Conservation (phyloP, 2,113 vertebrate genomes). For the Lophius piscatorius region DNA sequence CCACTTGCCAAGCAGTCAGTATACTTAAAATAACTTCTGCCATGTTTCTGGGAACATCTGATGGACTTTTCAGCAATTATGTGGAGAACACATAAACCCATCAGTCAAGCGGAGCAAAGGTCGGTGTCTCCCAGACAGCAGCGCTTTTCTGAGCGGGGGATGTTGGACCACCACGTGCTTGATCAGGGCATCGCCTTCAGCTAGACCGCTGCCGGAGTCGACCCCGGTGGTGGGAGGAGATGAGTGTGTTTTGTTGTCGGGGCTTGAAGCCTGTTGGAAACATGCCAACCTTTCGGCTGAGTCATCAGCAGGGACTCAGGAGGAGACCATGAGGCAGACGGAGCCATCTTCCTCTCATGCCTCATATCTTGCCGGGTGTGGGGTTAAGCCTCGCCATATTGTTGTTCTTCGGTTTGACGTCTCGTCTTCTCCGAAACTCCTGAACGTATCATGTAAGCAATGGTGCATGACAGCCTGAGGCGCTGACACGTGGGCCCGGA, state of each 20-base stretch:
- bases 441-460: conserved; percentile 92
- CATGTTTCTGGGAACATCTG: conserved; percentile 7
- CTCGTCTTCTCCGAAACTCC: conserved; percentile 65
- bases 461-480: conserved; percentile 90
- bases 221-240: conserved; percentile 69
- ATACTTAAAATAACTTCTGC: no score
- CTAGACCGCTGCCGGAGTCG: conserved; percentile 57
- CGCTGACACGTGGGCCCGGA: conserved; percentile 83
- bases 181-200: conserved; percentile 72
- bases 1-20: no score
- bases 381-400: conserved; percentile 84
- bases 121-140: conserved; percentile 37
- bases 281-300: conserved; percentile 81
- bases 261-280: conserved; percentile 82
- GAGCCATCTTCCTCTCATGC: conserved; percentile 77
- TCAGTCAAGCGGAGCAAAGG: conserved; percentile 58
- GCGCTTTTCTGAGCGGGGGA: conserved; percentile 30
- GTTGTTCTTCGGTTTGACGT: conserved; percentile 38
- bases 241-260: conserved; percentile 67
- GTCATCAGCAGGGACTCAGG: conserved; percentile 79
- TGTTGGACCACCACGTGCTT: conserved; percentile 46
- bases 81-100: conserved; percentile 45
- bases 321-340: conserved; percentile 81
- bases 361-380: conserved; percentile 81
- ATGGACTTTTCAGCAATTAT: conserved; percentile 39